Evolutionary conservation across 2,113 vertebrate species (phyloP), one percentile per base, ranked within the genome.

Genomic region (Rhagologus leucostigma): DNA sequence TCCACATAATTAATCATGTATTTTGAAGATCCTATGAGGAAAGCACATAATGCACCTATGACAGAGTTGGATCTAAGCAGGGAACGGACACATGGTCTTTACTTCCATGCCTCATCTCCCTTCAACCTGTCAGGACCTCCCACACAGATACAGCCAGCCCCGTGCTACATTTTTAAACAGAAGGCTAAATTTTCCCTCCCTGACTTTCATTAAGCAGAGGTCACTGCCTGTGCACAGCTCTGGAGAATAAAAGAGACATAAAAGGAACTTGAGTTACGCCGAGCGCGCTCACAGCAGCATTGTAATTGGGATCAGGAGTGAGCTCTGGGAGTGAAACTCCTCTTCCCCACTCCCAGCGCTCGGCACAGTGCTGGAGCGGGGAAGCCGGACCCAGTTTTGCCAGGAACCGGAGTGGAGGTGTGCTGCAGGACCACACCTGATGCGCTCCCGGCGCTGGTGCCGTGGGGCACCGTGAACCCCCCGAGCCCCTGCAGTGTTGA

Each of bases 381-480:
- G 63, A 27, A 60, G 30, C 53, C 41, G 77, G 80, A 17, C 70
- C 44, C 49, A 14, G 30, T 37, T 89, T 33, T 68, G 49, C 20
- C 46, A 29, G 47, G 39, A 69, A 21, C 6, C 11, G 8, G 29
- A 14, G 23, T 0, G 13, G 60, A 90, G 69, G 50, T 29, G 76
- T 47, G 52, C 59, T 88, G 64, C 73, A 56, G 86, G 93, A 92
- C 86, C 95, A 95, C 95, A 95, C 91, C 82, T 95, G 64, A 26
- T 18, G 83, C 22, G 53, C 46, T 33, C 46, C 57, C 16, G 24
- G 32, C 4, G 8, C 47, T 21, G 59, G 41, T 4, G 41, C 47
- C 26, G 23, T 3, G 32, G 70, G 84, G 63, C 84, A 41, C 56
- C 29, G 11, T 16, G 74, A 67, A 57, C 71, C 4, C 21, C 44